Base-by-base conservation (phyloP, 1,140 invertebrate species). In the Orius laevigatus region DNA sequence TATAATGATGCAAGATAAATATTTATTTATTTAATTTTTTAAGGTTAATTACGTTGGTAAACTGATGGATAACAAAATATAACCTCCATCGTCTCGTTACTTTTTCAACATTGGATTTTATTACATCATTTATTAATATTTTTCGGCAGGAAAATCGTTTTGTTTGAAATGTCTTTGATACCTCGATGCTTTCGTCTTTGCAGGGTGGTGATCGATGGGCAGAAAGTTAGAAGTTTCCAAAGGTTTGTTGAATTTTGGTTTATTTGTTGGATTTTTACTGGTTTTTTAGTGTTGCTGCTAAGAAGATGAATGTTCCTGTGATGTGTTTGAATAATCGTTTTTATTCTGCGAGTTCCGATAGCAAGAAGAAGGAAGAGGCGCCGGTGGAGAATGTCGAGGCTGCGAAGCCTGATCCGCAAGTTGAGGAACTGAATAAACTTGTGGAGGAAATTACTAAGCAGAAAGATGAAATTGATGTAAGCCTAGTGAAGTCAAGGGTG, bases 371-470 rank as follows among this genome's bases (percentile, higher is more conserved):
- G 11, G 41, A 43, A 5, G 15, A 43, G 41, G 41, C 14, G 3
- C 41, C 11, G 3, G 11, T 14, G 6, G 41, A 16, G 5, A 20
- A 43, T n/a, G n/a, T 16, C 10, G n/a, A 16, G 3, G 5, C 4
- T 15, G n/a, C 41, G 41, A 43, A 16, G n/a, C 41, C 14, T 11
- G 19, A 43, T 32, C 5, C 11, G 20, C 43, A 39, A n/a, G 11
- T 40, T 6, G 36, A 52, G 3, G 46, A 52, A 35, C 12, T 52
- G 8, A 52, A 42, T 19, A 52, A 44, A 42, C 15, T 20, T 10
- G n/a, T 52, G 16, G 33, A 48, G 41, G 51, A 48, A 34, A 16
- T 52, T 6, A 45, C 51, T 12, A 52, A 52, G 31, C 46, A 52
- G 16, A 35, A 46, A 40, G 51, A 52, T 39, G 51, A 52, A 12